Conservation (phyloP, 2,888 invertebrate species). For the Brachyptera putata region DNA sequence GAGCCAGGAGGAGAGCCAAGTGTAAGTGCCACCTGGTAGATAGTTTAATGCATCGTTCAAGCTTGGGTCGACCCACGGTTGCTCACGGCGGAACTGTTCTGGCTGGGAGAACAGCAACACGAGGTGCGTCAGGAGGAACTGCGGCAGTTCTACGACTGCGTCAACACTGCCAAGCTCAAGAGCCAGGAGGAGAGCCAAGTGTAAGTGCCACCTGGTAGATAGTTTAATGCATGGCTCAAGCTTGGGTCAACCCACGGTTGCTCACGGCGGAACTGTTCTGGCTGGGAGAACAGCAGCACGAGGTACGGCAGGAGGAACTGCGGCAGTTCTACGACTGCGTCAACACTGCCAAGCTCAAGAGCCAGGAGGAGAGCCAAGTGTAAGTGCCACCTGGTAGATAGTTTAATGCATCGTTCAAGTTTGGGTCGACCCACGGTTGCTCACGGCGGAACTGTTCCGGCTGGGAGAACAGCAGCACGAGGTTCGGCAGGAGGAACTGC, state of each 20-base stretch:
- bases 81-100: slow-evolving; percentile 57
- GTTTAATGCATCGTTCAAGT: too few relatives aligned
- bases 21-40: slow-evolving; percentile 44
- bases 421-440: too few relatives aligned
- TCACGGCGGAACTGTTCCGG: slow-evolving; percentile 58
- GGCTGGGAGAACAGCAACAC: slow-evolving; percentile 62
- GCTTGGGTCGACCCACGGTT: too few relatives aligned
- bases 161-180: slow-evolving; percentile 58
- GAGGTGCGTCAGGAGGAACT: slow-evolving; percentile 61
- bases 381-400: too few relatives aligned
- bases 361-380: slow-evolving; percentile 59
- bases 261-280: slow-evolving; percentile 58
- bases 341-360: slow-evolving; percentile 56
- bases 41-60: too few relatives aligned
- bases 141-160: slow-evolving; percentile 43
- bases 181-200: slow-evolving; percentile 58
- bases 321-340: slow-evolving; percentile 47
- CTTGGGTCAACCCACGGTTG: too few relatives aligned
- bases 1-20: slow-evolving; percentile 58
- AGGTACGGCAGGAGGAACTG: slow-evolving; percentile 59
- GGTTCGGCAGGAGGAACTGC: slow-evolving; percentile 59
- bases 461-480: slow-evolving; percentile 63
- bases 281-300: slow-evolving; percentile 62
- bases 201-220: slow-evolving; percentile 44
- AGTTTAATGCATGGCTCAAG: too few relatives aligned